These are phyloP conservation scores for Tipula helvola DNA, from an alignment of 2,888 invertebrate genomes.

Conservation along the genomic window DNA sequence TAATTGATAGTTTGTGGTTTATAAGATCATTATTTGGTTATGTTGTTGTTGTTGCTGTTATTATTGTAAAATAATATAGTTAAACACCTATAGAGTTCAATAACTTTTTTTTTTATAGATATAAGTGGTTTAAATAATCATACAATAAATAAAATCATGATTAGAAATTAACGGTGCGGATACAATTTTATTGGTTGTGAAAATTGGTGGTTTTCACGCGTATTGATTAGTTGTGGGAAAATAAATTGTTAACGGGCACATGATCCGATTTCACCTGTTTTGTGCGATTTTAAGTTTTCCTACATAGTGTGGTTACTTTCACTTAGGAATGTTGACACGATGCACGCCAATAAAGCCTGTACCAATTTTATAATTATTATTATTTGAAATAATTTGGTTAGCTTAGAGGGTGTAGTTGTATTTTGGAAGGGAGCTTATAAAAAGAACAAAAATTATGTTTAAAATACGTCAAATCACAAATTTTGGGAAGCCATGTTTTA, in stretches of 20 bases:
- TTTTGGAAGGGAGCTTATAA: no score
- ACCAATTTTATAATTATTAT: no score
- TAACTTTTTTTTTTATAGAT: neutral
- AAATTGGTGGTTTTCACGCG: neutral
- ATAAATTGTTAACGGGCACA: neutral
- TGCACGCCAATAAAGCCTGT: no score
- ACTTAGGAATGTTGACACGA: no score
- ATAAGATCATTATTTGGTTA: neutral
- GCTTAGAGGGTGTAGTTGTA: no score
- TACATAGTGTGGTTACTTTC: no score
- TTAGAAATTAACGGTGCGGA: neutral
- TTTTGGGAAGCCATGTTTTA: no score
- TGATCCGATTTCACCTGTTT: neutral
- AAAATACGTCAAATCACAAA: no score
- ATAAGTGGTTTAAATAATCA: neutral
- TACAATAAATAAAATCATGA: neutral
- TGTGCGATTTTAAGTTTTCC: neutral
- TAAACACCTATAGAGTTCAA: neutral
- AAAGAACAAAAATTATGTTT: no score
- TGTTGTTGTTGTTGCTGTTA: neutral
- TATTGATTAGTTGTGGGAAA: neutral
- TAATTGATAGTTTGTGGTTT: slow-evolving; percentile 4
- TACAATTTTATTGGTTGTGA: neutral
- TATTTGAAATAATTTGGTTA: no score
- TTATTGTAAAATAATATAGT: neutral